Percentiles rank a stretch among this genome's conserved stretches.
phyloP scores from a whole-genome alignment of 2,888 invertebrate species.

The Tupiocoris notatus region DNA sequence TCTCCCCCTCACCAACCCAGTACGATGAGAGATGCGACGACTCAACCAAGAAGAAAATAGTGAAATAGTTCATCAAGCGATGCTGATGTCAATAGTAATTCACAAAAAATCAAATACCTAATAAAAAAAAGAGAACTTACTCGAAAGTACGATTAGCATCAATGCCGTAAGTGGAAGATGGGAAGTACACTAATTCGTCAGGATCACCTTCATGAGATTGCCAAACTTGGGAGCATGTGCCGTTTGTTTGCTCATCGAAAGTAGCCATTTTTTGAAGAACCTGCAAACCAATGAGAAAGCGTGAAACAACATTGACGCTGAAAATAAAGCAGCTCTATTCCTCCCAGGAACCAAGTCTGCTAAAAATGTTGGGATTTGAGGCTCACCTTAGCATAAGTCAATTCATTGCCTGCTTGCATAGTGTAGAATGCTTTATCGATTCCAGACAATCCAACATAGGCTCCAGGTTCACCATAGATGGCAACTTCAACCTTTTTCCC shows the following conservation, averaged over 20 bases:
- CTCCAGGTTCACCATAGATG: constrained; percentile 89
- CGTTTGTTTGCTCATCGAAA: constrained; percentile 82
- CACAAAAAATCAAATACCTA: not conserved
- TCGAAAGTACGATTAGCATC: constrained; percentile 93
- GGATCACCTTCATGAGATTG: constrained; percentile 81
- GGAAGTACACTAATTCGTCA: constrained; percentile 80
- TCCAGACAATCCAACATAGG: constrained; percentile 88
- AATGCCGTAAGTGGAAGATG: constrained; percentile 85
- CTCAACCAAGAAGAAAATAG: no score
- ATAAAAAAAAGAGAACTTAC: constrained; percentile 55
- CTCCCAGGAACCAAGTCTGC: no score
- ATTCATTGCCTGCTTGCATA: constrained; percentile 90
- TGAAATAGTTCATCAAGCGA: no score
- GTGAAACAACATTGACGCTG: no score
- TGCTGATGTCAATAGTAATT: no score
- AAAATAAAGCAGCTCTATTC: no score
- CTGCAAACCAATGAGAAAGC: constrained; percentile 52
- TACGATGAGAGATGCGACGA: no score
- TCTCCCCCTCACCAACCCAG: no score
- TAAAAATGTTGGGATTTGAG: no score
- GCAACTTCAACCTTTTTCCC: constrained; percentile 92
- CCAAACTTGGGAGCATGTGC: constrained; percentile 80
- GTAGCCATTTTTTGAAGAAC: constrained; percentile 82
- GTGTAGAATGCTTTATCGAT: constrained; percentile 86
- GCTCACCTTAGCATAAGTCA: constrained; percentile 76